These are phyloP conservation scores for Meliscaeva auricollis DNA, from an alignment of 2,888 invertebrate genomes.

Conservation along the genomic window DNA sequence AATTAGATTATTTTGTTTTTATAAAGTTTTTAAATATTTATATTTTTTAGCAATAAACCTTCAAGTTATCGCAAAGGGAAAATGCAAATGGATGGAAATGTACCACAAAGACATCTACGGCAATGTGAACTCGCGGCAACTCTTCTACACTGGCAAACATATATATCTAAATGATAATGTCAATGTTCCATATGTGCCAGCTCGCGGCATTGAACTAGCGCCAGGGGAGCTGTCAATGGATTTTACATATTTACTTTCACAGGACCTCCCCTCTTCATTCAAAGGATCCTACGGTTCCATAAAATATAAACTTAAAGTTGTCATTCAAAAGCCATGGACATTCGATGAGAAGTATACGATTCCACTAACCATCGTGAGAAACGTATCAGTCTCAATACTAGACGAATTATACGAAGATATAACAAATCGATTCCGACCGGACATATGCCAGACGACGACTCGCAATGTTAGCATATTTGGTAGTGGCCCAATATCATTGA, in stretches of 20 bases:
- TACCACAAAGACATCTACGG: conserved; percentile 81
- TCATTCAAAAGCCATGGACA: conserved; percentile 83
- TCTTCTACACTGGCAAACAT: conserved; percentile 83
- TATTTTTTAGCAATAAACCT: conserved; percentile 81
- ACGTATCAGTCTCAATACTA: conserved; percentile 25
- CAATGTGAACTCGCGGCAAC: conserved; percentile 81
- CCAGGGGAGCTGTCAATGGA: conserved; percentile 82
- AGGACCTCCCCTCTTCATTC: conserved; percentile 82
- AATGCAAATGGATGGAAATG: conserved; percentile 84
- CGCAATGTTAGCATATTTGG: conserved; percentile 81
- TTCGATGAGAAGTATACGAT: conserved; percentile 83
- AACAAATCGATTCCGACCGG: conserved; percentile 77
- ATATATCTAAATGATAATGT: conserved; percentile 81
- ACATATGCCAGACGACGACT: conserved; percentile 80
- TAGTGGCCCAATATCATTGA: conserved; percentile 82
- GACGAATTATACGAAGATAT: neutral
- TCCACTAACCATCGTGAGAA: conserved; percentile 81
- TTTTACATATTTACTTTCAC: conserved; percentile 80
- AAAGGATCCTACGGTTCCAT: conserved; percentile 82
- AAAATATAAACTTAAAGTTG: conserved; percentile 83
- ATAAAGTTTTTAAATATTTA: neutral
- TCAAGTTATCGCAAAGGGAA: conserved; percentile 83
- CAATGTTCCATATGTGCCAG: conserved; percentile 81
- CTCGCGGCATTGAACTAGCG: conserved; percentile 81
- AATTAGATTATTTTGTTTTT: neutral